Conservation (phyloP, 2,888 invertebrate species). For the Melinaea marsaeus region DNA sequence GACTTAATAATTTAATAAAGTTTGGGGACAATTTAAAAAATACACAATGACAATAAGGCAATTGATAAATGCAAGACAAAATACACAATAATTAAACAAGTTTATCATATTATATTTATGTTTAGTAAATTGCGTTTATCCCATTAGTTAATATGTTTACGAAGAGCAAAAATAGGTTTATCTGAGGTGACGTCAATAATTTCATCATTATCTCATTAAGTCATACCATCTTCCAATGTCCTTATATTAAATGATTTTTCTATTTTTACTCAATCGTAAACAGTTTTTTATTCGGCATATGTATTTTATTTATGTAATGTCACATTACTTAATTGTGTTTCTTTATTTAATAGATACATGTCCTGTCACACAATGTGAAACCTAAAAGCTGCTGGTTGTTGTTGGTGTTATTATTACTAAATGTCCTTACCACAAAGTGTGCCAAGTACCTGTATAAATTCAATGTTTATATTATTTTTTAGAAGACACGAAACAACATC, state of each 20-base stretch:
- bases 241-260: not conserved
- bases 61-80: conserved; percentile 1
- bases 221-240: not conserved
- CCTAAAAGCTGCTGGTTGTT: conserved; percentile 42
- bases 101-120: conserved; percentile 10
- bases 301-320: conserved; percentile 41
- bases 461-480: conserved; percentile 56
- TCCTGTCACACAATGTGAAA: conserved; percentile 75
- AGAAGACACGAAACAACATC: conserved; percentile 66
- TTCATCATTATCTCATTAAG: not conserved
- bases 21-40: not conserved
- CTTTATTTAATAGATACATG: conserved; percentile 65
- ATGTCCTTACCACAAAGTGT: conserved; percentile 65
- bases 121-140: conserved; percentile 27
- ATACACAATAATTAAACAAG: conserved; percentile 2
- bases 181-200: not conserved
- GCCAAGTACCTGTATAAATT: conserved; percentile 67
- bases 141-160: conserved; percentile 34
- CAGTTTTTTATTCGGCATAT: conserved; percentile 35
- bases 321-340: conserved; percentile 31
- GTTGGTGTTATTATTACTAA: conserved; percentile 15
- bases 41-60: not conserved
- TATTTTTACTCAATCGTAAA: conserved; percentile 31
- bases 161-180: conserved; percentile 38
- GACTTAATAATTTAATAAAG: no score